Evolutionary conservation across 2,888 invertebrate genomes (phyloP), one percentile per base, ranked within the genome.

Genomic region (Exocentrus adspersus): DNA sequence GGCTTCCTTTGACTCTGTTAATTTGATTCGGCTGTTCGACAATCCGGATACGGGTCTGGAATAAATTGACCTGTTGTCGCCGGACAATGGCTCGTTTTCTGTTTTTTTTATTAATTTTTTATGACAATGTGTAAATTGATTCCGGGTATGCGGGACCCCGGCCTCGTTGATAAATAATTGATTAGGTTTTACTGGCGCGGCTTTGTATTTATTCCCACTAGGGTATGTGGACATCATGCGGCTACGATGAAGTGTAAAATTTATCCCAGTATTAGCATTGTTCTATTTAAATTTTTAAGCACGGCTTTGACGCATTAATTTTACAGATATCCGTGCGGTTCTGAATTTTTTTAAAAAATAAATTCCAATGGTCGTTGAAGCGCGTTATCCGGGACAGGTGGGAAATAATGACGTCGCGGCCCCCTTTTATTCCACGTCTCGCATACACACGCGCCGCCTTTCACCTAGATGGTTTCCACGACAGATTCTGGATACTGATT

Each of bases 401-500:
- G 14, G 14, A 37, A 37, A 37, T 37, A 37, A 37, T 37, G 37
- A 46, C 12, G 12, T 43, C 4, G n/a, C n/a, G 42, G 3, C 46
- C 4, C 46, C 46, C n/a, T 19, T 4, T 21, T 46, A 21, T 46
- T 14, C 20, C 46, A n/a, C n/a, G n/a, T n/a, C n/a, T n/a, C n/a
- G n/a, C n/a, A 14, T 46, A 21, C n/a, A 37, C 12, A 37, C 37
- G 37, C 14, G 24, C 4, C 37, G 37, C n/a, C n/a, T n/a, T 37
- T 37, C 37, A 48, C 48, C 9, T 48, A 28, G 52, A 20, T 32
- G 32, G 14, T 54, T 45, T 32, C 9, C 16, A 17, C 43, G 54
- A 54, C 43, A 42, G 54, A 37, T 43, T 43, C 43, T 54, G 28
- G 28, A 43, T 54, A 28, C 54, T 24, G 54, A 54, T 54, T 54